Conservation (phyloP, 2,113 vertebrate species). For the Oxyruncus cristatus region DNA sequence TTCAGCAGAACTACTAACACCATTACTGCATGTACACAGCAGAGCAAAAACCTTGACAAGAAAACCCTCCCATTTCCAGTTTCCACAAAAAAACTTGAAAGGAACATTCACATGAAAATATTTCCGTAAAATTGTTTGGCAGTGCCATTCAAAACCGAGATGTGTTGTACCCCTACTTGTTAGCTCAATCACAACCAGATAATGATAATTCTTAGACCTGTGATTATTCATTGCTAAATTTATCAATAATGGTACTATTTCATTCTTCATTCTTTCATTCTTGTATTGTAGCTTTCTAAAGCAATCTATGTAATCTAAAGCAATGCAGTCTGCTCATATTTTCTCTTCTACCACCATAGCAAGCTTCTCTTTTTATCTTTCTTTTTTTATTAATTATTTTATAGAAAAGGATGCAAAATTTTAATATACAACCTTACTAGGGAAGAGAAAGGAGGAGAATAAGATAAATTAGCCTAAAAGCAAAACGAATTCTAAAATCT, state of each 20-base stretch:
- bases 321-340: neutral
- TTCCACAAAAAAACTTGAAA: neutral
- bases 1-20: neutral
- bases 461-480: neutral
- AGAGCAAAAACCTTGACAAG: neutral
- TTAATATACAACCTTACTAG: neutral
- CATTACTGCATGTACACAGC: neutral
- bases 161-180: neutral
- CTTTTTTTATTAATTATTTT: neutral
- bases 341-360: neutral
- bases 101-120: neutral
- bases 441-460: neutral
- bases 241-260: neutral
- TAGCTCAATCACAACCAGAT: neutral
- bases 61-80: neutral
- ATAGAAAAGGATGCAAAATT: neutral
- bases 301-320: neutral
- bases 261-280: neutral
- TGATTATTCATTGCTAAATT: neutral
- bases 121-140: neutral
- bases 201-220: neutral
- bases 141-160: neutral
- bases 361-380: accelerated
- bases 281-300: neutral
- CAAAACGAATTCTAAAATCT: neutral